Evolutionary conservation across 2,113 vertebrate genomes (phyloP).

Genomic region (Cyanoderma ruficeps): DNA sequence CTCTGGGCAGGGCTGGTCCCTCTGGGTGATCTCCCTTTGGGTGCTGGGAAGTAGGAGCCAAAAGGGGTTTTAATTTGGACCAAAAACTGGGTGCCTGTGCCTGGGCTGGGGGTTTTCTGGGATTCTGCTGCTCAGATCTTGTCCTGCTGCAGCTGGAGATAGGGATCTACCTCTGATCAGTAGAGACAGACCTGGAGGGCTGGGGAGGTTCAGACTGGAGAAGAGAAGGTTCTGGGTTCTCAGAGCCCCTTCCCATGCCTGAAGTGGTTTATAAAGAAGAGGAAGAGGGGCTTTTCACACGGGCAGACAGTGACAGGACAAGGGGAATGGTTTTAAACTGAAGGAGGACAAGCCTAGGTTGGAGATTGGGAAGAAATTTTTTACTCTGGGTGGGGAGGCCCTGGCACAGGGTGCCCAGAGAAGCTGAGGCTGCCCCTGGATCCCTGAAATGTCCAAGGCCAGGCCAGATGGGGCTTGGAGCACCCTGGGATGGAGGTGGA

Average conservation of each 20-base stretch:
- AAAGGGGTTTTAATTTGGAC: background rate
- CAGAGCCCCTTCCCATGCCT: background rate
- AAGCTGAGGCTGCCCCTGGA: background rate
- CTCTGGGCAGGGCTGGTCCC: background rate
- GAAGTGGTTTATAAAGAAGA: background rate
- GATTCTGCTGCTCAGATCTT: background rate
- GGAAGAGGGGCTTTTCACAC: background rate
- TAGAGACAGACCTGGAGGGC: background rate
- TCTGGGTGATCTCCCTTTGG: background rate
- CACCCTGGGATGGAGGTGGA: background rate
- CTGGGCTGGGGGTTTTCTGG: background rate
- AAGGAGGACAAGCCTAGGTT: background rate
- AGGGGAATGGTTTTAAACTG: background rate
- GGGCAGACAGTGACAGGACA: background rate
- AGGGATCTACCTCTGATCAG: background rate
- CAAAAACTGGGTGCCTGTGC: background rate
- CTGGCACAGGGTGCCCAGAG: background rate
- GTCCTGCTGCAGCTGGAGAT: background rate
- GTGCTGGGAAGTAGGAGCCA: background rate
- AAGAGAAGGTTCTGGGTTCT: background rate
- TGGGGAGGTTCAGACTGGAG: background rate
- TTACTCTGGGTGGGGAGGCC: accelerated
- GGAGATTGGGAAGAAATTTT: background rate
- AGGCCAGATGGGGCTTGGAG: accelerated
- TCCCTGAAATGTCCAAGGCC: background rate